These are phyloP conservation scores for Neoascia interrupta DNA, from an alignment of 2,888 invertebrate species.

Conservation along the genomic window DNA sequence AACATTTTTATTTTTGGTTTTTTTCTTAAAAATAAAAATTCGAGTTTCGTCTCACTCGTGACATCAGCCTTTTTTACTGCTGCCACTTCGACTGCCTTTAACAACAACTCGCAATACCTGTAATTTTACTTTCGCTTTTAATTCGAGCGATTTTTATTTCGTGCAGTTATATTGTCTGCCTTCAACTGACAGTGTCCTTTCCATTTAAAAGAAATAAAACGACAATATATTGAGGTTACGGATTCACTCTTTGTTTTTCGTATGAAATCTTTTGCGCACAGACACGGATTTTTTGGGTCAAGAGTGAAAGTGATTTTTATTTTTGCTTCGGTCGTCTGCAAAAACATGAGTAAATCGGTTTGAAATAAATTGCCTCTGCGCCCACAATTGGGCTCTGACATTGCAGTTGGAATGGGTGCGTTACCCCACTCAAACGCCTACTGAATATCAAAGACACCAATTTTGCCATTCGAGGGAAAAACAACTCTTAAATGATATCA, in stretches of 20 bases:
- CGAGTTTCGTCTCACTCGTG: slow-evolving; percentile 33
- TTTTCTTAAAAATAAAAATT: not conserved
- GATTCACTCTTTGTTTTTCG: slow-evolving; percentile 25
- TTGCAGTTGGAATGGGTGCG: slow-evolving; percentile 14
- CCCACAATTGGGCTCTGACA: slow-evolving; percentile 53
- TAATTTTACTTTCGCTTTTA: slow-evolving; percentile 65
- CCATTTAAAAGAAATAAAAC: not conserved
- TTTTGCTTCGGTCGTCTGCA: not conserved
- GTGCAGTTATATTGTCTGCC: slow-evolving; percentile 21
- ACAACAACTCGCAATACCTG: slow-evolving; percentile 54
- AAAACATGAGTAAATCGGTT: too few species aligned
- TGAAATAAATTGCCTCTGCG: slow-evolving; percentile 22
- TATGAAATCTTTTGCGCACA: not conserved
- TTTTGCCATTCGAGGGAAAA: slow-evolving; percentile 25
- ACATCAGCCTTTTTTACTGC: slow-evolving; percentile 28
- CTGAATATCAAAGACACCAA: slow-evolving; percentile 48
- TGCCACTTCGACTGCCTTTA: slow-evolving; percentile 9
- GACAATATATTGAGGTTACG: slow-evolving; percentile 39
- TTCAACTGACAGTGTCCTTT: slow-evolving; percentile 58
- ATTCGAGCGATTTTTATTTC: slow-evolving; percentile 33
- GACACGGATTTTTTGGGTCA: slow-evolving; percentile 50
- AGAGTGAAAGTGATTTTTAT: slow-evolving; percentile 57
- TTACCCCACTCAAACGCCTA: slow-evolving; percentile 57
- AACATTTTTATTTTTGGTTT: too few species aligned
- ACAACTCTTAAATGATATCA: slow-evolving; percentile 27